Base-by-base conservation (phyloP, 2,797 vertebrate species). In the Rhinella marina region DNA sequence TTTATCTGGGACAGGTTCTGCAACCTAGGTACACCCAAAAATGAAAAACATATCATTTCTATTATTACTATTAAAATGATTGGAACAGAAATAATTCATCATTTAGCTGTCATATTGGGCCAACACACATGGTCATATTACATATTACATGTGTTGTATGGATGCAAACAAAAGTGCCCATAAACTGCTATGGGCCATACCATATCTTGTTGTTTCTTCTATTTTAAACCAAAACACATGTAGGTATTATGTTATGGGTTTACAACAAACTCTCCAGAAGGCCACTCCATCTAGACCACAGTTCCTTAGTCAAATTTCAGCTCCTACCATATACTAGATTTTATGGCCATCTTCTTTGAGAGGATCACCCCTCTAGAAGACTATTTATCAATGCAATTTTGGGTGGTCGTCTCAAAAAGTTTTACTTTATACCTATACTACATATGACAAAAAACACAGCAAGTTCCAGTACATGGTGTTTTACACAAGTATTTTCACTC, bases 1-100 rank as follows among this genome's bases (percentile, higher is more conserved):
- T 80, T 97, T 98, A 82, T 93, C 48, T 88, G 92, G 93, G 72
- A 94, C 91, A 21, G 89, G 92, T 91, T 99, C 98, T 27, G 96
- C 96, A 91, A 97, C 96, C 98, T 99, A 94, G 0, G 80, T 29
- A 61, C 89, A 68, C 87, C 88, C 88, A 92, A 89, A 93, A 85
- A 54, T 5, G 76, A 90, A 91, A 52, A 77, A 54, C 0, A 75
- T 25, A 52, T 8, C 13, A n/a, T 13, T 50, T n/a, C 12, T 10
- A 14, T 50, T 23, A 54, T 52, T 23, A 54, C 17, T 14, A 68
- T 27, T 10, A 64, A 14, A 73, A 21, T 73, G 0, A 48, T 75
- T n/a, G 7, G 9, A 21, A 75, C 9, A 23, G 41, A 12, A 23
- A 73, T 7, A 7, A 72, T 9, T 41, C 21, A 2, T 41, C 16